Evolutionary conservation across 2,888 invertebrate species (phyloP), one percentile per base, ranked within the genome.

Genomic region (Cinara cedri): DNA sequence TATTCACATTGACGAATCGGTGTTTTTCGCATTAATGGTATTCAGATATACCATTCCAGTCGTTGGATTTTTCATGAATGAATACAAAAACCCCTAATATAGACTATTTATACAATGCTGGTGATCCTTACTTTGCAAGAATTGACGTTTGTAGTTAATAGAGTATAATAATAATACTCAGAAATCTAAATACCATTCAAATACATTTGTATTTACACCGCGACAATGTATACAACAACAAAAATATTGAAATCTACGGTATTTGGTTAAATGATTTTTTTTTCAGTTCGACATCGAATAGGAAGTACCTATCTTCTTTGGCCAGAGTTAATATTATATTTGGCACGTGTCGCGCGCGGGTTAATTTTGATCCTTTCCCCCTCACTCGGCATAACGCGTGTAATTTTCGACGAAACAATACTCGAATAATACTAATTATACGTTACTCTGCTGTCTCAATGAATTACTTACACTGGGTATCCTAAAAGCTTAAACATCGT

Each of bases 301-400:
- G 76, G 57, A 68, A 76, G 57, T 68, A 19, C 34, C 34, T 34
- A 34, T 34, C 3, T 34, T 57, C 65, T 57, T 66, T 49, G 55
- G 76, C 76, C 76, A 68, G 68, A 66, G 26, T 46, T 76, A 57
- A 76, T 57, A 76, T 76, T 76, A 76, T 76, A 68, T 57, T 76
- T 76, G 76, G 76, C 76, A 68, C 76, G 34, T 57, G 57, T 68
- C 66, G 26, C 65, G 54, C 75, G 55, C 65, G 55, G 65, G 57
- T 68, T 57, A 57, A 76, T 76, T 76, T 76, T 68, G 57, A 76
- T 46, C 76, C 76, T 63, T 62, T 16, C 51, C 21, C 49, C 14
- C 51, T 24, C 55, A n/a, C n/a, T 24, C 14, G 0, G 0, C 46
- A 34, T 72, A 19, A 49, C 42, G 42, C 34, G 34, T 34, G 34